Conservation (phyloP, 2,888 invertebrate species). For the Zelleria hepariella region DNA sequence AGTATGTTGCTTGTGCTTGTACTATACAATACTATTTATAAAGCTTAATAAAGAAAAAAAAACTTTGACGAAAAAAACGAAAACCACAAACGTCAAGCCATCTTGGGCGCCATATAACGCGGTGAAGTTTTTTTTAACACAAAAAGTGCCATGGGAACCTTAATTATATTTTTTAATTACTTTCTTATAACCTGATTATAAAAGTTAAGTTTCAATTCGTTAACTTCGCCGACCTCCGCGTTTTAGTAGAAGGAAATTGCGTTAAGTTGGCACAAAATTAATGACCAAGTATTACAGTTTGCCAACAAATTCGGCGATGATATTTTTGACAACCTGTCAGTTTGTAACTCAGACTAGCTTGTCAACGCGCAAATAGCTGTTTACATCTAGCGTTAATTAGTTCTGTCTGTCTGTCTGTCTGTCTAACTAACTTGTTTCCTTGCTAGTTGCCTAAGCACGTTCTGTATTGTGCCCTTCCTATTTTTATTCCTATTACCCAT, state of each 20-base stretch:
- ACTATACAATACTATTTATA: too few relatives aligned
- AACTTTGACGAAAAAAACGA: background rate
- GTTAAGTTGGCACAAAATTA: background rate
- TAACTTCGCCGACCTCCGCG: background rate
- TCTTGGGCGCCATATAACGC: background rate
- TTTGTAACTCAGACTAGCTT: background rate
- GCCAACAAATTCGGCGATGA: background rate
- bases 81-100: background rate
- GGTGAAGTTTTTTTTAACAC: background rate
- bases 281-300: background rate
- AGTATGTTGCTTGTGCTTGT: too few relatives aligned
- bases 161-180: constrained; percentile 54
- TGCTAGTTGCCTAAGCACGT: background rate
- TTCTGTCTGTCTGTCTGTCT: background rate
- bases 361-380: background rate
- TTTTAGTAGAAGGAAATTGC: background rate
- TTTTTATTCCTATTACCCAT: too few relatives aligned
- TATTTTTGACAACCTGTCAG: background rate
- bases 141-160: constrained; percentile 33
- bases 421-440: background rate
- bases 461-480: background rate
- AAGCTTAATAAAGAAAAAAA: background rate
- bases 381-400: background rate
- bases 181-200: constrained; percentile 15
- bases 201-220: background rate